Conservation (phyloP, 2,113 vertebrate genomes). For the Stictonetta naevosa region DNA sequence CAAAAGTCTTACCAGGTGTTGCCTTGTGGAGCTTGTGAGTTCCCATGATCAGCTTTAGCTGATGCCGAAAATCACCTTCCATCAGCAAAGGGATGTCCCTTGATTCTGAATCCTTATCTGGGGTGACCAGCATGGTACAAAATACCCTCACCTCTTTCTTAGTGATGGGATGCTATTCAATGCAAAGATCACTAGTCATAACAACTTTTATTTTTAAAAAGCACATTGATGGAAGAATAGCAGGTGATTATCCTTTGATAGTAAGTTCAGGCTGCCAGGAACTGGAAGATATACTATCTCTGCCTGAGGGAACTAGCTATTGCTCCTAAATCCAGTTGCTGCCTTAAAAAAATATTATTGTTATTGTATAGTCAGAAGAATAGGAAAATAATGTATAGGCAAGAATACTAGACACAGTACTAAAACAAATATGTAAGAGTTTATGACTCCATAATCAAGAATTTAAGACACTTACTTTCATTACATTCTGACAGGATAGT, state of each 20-base stretch:
- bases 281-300: background rate
- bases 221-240: background rate
- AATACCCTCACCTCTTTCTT: background rate
- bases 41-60: background rate
- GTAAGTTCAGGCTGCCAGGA: background rate
- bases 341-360: background rate
- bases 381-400: too few relatives aligned
- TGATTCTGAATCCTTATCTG: background rate
- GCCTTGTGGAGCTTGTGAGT: background rate
- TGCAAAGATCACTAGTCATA: background rate
- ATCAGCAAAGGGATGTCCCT: background rate
- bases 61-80: background rate
- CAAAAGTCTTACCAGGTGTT: background rate
- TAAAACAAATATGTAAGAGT: background rate
- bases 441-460: background rate
- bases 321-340: background rate
- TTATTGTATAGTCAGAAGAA: background rate
- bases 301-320: background rate
- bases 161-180: rapidly evolving
- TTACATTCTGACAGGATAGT: background rate
- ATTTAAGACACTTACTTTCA: background rate
- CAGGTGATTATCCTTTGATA: background rate
- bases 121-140: rapidly evolving
- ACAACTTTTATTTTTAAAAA: background rate
- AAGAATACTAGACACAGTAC: background rate